Base-by-base conservation (phyloP, 1,140 invertebrate genomes). In the Bombus sylvicola region DNA sequence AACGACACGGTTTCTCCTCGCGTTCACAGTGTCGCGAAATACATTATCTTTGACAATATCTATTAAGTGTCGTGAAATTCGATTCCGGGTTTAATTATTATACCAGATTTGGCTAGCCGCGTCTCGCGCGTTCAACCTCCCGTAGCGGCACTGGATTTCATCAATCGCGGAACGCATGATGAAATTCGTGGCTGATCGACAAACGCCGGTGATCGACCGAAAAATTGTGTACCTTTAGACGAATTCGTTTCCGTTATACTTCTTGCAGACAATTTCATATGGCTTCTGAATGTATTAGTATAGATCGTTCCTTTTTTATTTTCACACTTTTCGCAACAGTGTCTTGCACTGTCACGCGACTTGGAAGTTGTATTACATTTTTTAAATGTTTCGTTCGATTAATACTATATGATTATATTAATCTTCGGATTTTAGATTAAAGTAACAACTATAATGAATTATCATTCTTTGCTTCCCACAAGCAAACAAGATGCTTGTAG, bases 81-180 rank as follows among this genome's bases (percentile, higher is more conserved):
- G 83, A 84, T 78, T 71, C 68, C 76, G 53, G 39, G 72, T 80
- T 71, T 47, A 71, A 84, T 84, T 80, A 84, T 84, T 71, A 84
- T 76, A 76, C 53, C 83, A 80, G 76, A 84, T 84, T 80, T 84
- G n/a, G 4, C n/a, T 10, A 13, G 37, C 28, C n/a, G 34, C 25
- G 53, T 39, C 43, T 28, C n/a, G 15, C 39, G 13, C 39, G 66
- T 75, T 31, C 43, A 25, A 1, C n/a, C 31, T 8, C 12, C n/a
- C 74, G 13, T 9, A 15, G 25, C 22, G 31, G 18, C 41, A 25
- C 3, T 25, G 18, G 53, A 80, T 53, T 80, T 62, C 31, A 80
- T 83, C 69, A 68, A 39, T 83, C 18, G 59, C 28, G 9, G 2
- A 47, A 62, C 31, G 43, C 64, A 9, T 9, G 37, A 59, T 34